Evolutionary conservation across 2,797 vertebrate genomes (phyloP), one percentile per base, ranked within the genome.

Genomic region (Tauraco hartlaubi): DNA sequence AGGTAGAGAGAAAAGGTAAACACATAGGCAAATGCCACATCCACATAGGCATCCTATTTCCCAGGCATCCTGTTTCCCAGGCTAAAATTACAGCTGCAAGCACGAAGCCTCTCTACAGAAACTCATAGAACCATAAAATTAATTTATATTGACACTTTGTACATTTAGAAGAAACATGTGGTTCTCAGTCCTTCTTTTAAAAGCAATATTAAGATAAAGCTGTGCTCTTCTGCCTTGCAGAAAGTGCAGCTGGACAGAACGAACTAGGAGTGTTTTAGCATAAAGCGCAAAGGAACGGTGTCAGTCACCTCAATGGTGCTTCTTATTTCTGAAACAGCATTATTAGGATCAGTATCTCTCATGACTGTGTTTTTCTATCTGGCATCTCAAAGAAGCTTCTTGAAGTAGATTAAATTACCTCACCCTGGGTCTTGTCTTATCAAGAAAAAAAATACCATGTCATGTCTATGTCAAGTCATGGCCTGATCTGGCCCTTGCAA

Each of bases 81-180:
- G 39, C 59, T 90, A 80, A 94, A 82, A 90, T 90, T 95, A 81
- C 43, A 92, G 72, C 73, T 90, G 54, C 33, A 78, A 77, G 58
- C 56, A 72, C 59, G 59, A 48, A 95, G 44, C 16, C 35, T 86
- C 52, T 75, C 48, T 71, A 81, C 28, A 81, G 85, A 84, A 93
- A 44, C 31, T 51, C 55, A n/a, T 2, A 71, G 58, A 81, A 81
- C 28, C 63, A 81, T 85, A 72, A 88, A 83, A 85, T 78, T 93
- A 90, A 77, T 90, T 88, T 90, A 75, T 86, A 75, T 76, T 63
- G 88, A 94, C 76, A 79, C n/a, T 62, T 86, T 73, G 62, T 94
- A 33, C 59, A 73, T 84, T 83, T 43, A 86, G 54, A 94, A 81
- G 77, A 94, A 79, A 73, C 35, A 56, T 69, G 29, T 26, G 33